These are phyloP conservation scores for Sarcophaga bullata DNA, from an alignment of 1,140 invertebrate genomes.

Conservation along the genomic window DNA sequence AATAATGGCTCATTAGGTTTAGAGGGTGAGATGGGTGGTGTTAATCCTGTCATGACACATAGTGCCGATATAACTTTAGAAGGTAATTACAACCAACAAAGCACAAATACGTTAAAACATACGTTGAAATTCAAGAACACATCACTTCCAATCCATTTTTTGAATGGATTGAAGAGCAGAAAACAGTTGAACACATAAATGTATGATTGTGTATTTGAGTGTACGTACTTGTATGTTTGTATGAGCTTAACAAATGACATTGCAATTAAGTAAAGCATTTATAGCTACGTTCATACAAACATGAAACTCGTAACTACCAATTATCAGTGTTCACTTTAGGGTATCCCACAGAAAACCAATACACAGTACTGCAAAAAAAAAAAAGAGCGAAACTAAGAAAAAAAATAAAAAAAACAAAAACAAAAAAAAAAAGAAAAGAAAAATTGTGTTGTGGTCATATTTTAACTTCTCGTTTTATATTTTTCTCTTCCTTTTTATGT, in stretches of 20 bases:
- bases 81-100: constrained; percentile 50
- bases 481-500: constrained; percentile 15
- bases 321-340: constrained; percentile 13
- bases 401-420: constrained; percentile 2
- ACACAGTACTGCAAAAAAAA: not conserved
- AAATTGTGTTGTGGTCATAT: constrained; percentile 30
- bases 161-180: not conserved
- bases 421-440: not conserved
- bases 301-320: constrained; percentile 22
- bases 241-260: constrained; percentile 36
- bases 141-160: too few species aligned
- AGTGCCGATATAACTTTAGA: constrained; percentile 59
- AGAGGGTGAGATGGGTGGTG: constrained; percentile 48
- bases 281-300: not conserved
- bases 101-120: too few species aligned
- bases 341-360: not conserved
- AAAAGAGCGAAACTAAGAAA: constrained; percentile 1
- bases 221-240: not conserved
- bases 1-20: constrained; percentile 52
- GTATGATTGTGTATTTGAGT: too few species aligned
- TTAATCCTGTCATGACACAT: constrained; percentile 63
- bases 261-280: constrained; percentile 40
- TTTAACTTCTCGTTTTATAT: not conserved
- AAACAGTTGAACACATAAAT: not conserved
- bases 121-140: too few species aligned